A percentile compares a stretch with the other conserved stretches of the same genome.
Evolutionary conservation across 2,797 vertebrate genomes (phyloP).

Genomic region (Hephaestus fuliginosus): DNA sequence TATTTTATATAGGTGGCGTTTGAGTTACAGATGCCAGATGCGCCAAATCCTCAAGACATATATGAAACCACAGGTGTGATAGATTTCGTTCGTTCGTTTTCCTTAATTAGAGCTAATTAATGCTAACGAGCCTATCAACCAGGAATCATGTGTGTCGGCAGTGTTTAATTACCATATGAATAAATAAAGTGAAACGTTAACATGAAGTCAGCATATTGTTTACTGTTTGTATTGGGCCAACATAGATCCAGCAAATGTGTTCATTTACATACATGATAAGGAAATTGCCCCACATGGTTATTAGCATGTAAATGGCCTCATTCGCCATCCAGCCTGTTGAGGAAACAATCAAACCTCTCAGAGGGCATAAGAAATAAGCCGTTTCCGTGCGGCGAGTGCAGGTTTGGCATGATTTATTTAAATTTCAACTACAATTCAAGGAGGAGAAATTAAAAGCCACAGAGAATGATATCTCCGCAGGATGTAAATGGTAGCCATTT

Average conservation of each 20-base stretch:
- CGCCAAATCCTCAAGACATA: conserved; percentile 6
- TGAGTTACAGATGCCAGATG: conserved; percentile 3
- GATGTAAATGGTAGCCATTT: conserved; percentile 39
- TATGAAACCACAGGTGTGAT: conserved; percentile 70
- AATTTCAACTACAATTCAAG: conserved; percentile 25
- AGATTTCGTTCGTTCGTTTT: conserved; percentile 59
- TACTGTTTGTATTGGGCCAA: conserved; percentile 74
- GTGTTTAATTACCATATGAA: conserved; percentile 81
- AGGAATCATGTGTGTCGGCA: conserved; percentile 74
- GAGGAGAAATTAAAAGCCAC: conserved; percentile 27
- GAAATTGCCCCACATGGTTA: conserved; percentile 63
- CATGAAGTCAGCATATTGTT: conserved; percentile 77
- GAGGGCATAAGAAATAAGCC: conserved; percentile 39
- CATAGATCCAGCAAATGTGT: conserved; percentile 64
- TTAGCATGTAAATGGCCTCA: conserved; percentile 81
- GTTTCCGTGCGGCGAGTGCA: conserved; percentile 22
- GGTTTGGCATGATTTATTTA: conserved; percentile 46
- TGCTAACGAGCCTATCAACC: conserved; percentile 77
- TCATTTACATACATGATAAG: conserved; percentile 83
- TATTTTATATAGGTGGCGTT: background rate
- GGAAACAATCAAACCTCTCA: conserved; percentile 63
- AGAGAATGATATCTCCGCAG: conserved; percentile 9
- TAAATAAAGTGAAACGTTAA: conserved; percentile 75
- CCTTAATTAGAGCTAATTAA: conserved; percentile 77
- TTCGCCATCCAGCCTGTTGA: conserved; percentile 60